A percentile compares a stretch with the other conserved stretches of the same genome.
These are phyloP conservation scores for Cerceris rybyensis DNA, from an alignment of 2,888 invertebrate species.

Conservation along the genomic window DNA sequence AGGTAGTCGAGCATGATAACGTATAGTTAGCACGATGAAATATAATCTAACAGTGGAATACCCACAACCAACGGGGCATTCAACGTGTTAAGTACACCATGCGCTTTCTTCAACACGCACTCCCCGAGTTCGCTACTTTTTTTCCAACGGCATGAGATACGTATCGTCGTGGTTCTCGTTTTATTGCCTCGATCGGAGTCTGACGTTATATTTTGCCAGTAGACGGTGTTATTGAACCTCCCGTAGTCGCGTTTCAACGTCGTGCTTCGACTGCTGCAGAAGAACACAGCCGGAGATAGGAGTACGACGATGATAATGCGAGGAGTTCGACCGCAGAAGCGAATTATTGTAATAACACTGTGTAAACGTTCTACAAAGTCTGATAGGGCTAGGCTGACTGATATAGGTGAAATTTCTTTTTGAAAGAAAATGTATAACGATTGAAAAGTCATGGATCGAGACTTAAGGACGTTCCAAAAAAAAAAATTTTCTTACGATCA, in stretches of 20 bases:
- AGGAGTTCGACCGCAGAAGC: neutral
- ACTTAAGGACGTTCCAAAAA: too few species aligned
- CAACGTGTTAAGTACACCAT: too few species aligned
- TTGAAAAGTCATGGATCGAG: neutral
- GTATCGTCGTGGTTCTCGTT: slow-evolving; percentile 12
- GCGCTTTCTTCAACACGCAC: too few species aligned
- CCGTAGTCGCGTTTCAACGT: neutral
- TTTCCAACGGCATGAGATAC: slow-evolving; percentile 7
- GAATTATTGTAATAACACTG: slow-evolving; percentile 1
- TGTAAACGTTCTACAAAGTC: neutral
- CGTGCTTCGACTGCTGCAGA: neutral
- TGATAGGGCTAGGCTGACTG: neutral
- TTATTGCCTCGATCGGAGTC: slow-evolving; percentile 17
- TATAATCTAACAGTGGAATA: too few species aligned
- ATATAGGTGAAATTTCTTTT: neutral
- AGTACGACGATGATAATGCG: neutral
- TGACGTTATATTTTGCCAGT: slow-evolving; percentile 23
- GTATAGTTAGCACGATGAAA: too few species aligned
- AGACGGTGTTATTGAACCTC: slow-evolving; percentile 36
- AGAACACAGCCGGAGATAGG: neutral
- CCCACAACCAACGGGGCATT: too few species aligned
- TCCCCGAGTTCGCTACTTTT: too few species aligned
- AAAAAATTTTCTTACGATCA: too few species aligned
- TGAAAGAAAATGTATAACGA: neutral
- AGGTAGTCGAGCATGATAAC: too few species aligned